These are phyloP conservation scores for Leptobrachium leishanense DNA, from an alignment of 2,113 vertebrate genomes.

Conservation along the genomic window DNA sequence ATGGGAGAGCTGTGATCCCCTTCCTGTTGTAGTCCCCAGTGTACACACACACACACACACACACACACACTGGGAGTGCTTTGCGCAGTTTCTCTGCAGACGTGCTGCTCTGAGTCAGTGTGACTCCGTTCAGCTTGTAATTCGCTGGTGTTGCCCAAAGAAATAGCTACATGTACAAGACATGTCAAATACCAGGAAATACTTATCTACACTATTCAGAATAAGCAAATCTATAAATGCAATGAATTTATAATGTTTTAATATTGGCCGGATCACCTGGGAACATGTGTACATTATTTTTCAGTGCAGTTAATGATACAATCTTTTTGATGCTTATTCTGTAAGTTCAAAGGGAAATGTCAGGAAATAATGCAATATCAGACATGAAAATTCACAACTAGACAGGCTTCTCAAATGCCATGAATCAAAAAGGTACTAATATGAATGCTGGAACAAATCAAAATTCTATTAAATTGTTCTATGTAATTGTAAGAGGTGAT, in stretches of 20 bases:
- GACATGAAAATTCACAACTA: constrained; percentile 3
- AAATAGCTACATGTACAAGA: constrained; percentile 9
- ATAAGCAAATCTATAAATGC: constrained; percentile 13
- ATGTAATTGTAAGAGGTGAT: constrained; percentile 16
- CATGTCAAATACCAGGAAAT: neutral
- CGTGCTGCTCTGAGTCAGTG: no score
- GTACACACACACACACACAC: no score
- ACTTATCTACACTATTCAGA: neutral
- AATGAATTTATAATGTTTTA: constrained; percentile 11
- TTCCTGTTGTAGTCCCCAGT: no score
- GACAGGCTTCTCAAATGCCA: neutral
- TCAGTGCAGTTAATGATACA: constrained; percentile 2
- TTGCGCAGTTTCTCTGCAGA: no score
- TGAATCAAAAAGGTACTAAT: constrained; percentile 1
- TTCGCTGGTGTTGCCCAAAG: no score
- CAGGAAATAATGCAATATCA: neutral
- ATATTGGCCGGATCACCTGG: constrained; percentile 8
- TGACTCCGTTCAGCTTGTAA: no score
- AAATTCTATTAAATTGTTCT: constrained; percentile 40
- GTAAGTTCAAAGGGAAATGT: constrained; percentile 2
- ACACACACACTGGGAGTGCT: no score
- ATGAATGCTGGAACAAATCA: constrained; percentile 34
- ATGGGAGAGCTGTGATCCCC: no score
- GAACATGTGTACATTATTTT: neutral
- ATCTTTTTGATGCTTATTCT: constrained; percentile 8